Evolutionary conservation across 1,140 invertebrate species (phyloP), one percentile per base, ranked within the genome.

Genomic region (Gonatopus flavifemur): DNA sequence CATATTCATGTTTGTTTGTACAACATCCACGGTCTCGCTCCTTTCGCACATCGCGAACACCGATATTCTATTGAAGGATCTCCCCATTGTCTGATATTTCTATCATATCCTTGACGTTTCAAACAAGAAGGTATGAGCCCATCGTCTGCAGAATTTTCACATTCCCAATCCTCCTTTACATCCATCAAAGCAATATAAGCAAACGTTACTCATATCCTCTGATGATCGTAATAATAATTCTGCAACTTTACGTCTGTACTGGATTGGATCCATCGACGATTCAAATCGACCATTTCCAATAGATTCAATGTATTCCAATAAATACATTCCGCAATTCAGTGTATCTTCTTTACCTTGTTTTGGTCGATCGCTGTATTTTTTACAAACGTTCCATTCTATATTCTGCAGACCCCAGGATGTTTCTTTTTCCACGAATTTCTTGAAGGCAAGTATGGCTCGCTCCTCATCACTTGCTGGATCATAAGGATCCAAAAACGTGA

Each of bases 401-500:
- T 22, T 18, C n/a, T 33, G 2, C 32, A 45, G 8, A n/a, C 20
- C 32, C 13, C 21, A 22, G n/a, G 37, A 22, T 39, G 18, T 39
- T 12, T 39, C 25, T n/a, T n/a, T n/a, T 41, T 22, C 41, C n/a
- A 25, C 21, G 44, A 51, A 49, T 28, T 21, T 19, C 10, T 22
- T 13, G 13, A 42, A 49, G 28, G 45, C 30, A 37, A 22, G 18
- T 22, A 41, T 36, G n/a, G 12, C 44, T 39, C 49, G 4, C 28
- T 49, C 15, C 7, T 42, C 18, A 22, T 54, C 39, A 15, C 13
- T 15, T 21, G 20, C 31, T 37, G 12, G 0, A 9, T 28, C 47
- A 25, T 52, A 56, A 20, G 57, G 57, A 50, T 59, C 53, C 31
- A 52, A 43, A n/a, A 55, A 4, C 7, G 19, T 48, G 19, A 59